Percentiles rank a stretch among this genome's conserved stretches.
phyloP scores from a whole-genome alignment of 2,113 vertebrate genomes.

The Protomyctophum bolini region DNA sequence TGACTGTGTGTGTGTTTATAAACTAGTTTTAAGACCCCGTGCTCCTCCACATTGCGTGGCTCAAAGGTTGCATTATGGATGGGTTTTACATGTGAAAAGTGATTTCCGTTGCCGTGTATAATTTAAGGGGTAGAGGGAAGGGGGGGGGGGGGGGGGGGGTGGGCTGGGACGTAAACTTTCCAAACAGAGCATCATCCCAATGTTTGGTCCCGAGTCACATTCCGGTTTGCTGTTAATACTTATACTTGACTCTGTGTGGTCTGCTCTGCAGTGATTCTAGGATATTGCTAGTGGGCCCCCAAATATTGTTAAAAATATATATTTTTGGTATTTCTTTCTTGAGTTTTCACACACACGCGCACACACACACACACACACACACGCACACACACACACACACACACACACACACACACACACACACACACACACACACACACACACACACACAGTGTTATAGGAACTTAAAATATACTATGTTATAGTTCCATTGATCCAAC shows the following conservation, averaged over 20 bases:
- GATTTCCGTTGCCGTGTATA: slow-evolving; percentile 76
- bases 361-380: no score
- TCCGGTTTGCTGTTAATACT: slow-evolving; percentile 39
- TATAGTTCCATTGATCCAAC: no score
- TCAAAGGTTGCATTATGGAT: slow-evolving; percentile 81
- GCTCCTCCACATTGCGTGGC: slow-evolving; percentile 69
- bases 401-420: no score
- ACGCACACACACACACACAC: no score
- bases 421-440: no score
- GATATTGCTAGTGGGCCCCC: no score
- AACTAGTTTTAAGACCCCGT: slow-evolving; percentile 73
- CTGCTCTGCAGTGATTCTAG: not conserved
- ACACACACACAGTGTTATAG: no score
- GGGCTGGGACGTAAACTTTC: slow-evolving; percentile 33
- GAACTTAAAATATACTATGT: no score
- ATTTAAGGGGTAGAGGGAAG: slow-evolving; percentile 28
- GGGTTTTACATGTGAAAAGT: slow-evolving; percentile 83
- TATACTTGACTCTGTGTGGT: slow-evolving; percentile 14
- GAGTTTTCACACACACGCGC: no score
- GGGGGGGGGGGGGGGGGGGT: no score
- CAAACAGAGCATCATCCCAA: slow-evolving; percentile 60
- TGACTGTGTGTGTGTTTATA: slow-evolving; percentile 50
- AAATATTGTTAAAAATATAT: no score
- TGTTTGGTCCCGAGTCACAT: slow-evolving; percentile 1
- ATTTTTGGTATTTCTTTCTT: no score